These are phyloP conservation scores for Macrotus californicus DNA, from an alignment of 2,113 vertebrate species.

Conservation along the genomic window DNA sequence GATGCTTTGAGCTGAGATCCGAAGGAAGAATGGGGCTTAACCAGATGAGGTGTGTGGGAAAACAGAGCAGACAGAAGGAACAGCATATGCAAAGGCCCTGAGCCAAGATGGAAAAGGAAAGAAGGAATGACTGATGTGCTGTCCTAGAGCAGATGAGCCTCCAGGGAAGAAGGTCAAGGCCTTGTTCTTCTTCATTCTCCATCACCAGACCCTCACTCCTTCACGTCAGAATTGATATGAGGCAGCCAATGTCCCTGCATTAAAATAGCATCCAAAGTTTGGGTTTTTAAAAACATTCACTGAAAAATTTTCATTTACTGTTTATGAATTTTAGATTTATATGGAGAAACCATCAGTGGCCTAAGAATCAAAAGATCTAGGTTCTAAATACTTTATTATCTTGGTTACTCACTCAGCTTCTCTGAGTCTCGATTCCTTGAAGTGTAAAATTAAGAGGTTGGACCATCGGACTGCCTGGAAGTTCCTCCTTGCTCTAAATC, in stretches of 20 bases:
- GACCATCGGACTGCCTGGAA: neutral
- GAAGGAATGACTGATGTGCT: neutral
- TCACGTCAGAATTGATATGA: neutral
- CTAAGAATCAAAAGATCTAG: neutral
- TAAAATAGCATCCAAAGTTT: neutral
- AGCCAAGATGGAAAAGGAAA: neutral
- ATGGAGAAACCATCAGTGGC: neutral
- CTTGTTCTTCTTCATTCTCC: neutral
- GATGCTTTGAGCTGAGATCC: neutral
- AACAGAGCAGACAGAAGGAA: too few species aligned
- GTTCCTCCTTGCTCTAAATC: neutral
- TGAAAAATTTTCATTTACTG: neutral
- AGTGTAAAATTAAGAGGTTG: neutral
- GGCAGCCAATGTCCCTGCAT: neutral
- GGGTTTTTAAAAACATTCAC: neutral
- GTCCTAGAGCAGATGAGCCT: neutral
- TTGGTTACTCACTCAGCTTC: neutral
- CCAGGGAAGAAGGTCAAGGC: neutral
- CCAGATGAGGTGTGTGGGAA: neutral
- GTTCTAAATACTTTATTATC: neutral
- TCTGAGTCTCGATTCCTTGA: neutral
- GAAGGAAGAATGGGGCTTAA: neutral
- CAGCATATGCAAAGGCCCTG: neutral
- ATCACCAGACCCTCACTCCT: too few species aligned
- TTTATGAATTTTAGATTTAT: neutral